Evolutionary conservation across 2,888 invertebrate species (phyloP), one percentile per base, ranked within the genome.

Genomic region (Noctua fimbriata): DNA sequence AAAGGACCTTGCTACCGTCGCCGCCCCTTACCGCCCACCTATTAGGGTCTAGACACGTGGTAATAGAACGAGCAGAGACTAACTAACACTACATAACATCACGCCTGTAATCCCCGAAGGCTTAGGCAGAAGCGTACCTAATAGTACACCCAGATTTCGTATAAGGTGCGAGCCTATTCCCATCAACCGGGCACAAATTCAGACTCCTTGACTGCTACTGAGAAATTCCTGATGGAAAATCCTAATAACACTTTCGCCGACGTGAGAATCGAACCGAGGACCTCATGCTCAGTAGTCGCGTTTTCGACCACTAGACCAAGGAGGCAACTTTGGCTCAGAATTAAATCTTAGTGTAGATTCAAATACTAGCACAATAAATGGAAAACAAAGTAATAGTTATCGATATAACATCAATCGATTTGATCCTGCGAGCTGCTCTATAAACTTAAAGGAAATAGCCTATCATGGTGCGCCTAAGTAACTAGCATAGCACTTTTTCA

Each of bases 1-100:
- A 88, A 83, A 87, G 78, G 78, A 75, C 79, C 79, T 82, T 73
- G 83, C 72, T 87, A 67, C 85, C 44, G 80, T n/a, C 49, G 65
- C 73, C 85, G 71, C 78, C 52, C 67, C 63, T 41, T 41, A 2
- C 41, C 71, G 80, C 80, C 80, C 63, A 80, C 84, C 58, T 69
- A 36, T 52, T 41, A 67, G 12, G 21, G 7, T 63, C 24, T 78
- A 58, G 28, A 65, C 49, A 52, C 44, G 49, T 69, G 66, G 32
- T n/a, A 18, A 65, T 36, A 28, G 24, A 69, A 78, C 4, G 5
- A 18, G 3, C 1, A 18, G 6, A 55, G 4, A 58, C 18, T 28
- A 55, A 47, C 5, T 65, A 7, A 12, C 32, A 49, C 65, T 73
- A 49, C 49, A 49, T 49, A 49, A 49, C 49, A 49, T 49, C 49